Base-by-base conservation (phyloP, 1,140 invertebrate genomes). In the Colletes latitarsis region DNA sequence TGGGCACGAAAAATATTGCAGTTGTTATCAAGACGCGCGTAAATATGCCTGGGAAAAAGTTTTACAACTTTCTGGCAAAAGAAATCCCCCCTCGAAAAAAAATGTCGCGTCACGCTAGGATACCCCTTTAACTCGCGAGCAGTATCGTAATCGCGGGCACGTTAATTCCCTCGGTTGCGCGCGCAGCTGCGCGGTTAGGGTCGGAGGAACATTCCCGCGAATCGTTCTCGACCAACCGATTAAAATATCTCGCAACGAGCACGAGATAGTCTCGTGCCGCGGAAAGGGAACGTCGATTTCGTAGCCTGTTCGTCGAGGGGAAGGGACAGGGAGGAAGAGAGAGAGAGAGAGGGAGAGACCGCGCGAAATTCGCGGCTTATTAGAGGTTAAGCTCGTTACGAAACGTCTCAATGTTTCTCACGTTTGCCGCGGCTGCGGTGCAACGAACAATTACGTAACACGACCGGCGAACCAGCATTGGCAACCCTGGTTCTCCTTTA, bases 361-460 rank as follows among this genome's bases (percentile, higher is more conserved):
- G 41, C 21, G 46, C 49, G 67, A 77, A 77, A 71, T 77, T 71
- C 55, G 76, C 49, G 67, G 57, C 64, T n/a, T 41, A 53, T 83
- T 83, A 70, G 58, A 53, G 52, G 77, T 69, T 58, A 80, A 55
- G 75, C 80, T 69, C 30, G 66, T 77, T 74, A 46, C 67, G 62
- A 74, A 74, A 67, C 49, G 19, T 72, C 81, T 43, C 81, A 12
- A 69, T 60, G 64, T 80, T 79, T 41, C 75, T 84, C 76, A 74
- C 76, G 70, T 83, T 83, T 79, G 30, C 64, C 69, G 58, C 68
- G 76, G 64, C 58, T 62, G 76, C 72, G 70, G 53, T 84, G 69
- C 79, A 84, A 72, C 58, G 77, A 75, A 71, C 66, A 58, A 81
- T 85, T 84, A 84, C 72, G 82, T 84, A 85, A 85, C 52, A 17